These are phyloP conservation scores for Ascaphus truei DNA, from an alignment of 2,113 vertebrate species.

Conservation along the genomic window DNA sequence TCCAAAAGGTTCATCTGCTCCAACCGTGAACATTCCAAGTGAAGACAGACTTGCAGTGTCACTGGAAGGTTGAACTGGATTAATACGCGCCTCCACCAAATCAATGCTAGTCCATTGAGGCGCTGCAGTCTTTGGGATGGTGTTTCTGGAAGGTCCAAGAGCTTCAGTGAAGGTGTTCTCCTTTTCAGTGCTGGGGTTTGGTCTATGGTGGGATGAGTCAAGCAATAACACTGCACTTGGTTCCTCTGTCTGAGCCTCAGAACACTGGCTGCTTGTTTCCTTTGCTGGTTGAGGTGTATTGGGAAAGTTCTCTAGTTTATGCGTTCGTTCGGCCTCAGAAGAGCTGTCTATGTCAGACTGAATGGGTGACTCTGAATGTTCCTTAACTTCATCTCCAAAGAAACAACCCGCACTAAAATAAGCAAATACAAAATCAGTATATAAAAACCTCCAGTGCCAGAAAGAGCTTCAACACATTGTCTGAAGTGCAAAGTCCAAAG, in stretches of 20 bases:
- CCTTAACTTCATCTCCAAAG: slow-evolving; percentile 84
- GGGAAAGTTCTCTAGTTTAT: background rate
- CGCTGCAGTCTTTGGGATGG: slow-evolving; percentile 49
- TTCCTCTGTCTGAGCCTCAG: slow-evolving; percentile 40
- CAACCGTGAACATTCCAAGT: slow-evolving; percentile 65
- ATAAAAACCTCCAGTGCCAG: slow-evolving; percentile 30
- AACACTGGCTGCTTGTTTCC: background rate
- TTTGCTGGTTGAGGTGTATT: background rate
- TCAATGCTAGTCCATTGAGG: slow-evolving; percentile 89
- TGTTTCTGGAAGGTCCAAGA: slow-evolving; percentile 30
- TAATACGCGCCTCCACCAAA: slow-evolving; percentile 77
- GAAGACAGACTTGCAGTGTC: slow-evolving; percentile 76
- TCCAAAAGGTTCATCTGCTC: slow-evolving; percentile 71
- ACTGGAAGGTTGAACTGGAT: slow-evolving; percentile 42
- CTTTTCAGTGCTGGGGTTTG: background rate
- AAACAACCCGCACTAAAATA: slow-evolving; percentile 84
- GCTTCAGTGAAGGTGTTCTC: slow-evolving; percentile 22
- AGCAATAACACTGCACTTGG: background rate
- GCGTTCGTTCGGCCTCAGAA: slow-evolving; percentile 59
- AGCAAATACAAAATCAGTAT: slow-evolving; percentile 22
- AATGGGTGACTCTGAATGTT: slow-evolving; percentile 59
- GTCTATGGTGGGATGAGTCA: slow-evolving; percentile 33
- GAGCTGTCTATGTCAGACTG: slow-evolving; percentile 65
- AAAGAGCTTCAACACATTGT: too few relatives aligned
- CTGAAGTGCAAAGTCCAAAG: slow-evolving; percentile 30